These are phyloP conservation scores for Drosophila neutralis DNA, from an alignment of 2,888 invertebrate species.

Conservation along the genomic window DNA sequence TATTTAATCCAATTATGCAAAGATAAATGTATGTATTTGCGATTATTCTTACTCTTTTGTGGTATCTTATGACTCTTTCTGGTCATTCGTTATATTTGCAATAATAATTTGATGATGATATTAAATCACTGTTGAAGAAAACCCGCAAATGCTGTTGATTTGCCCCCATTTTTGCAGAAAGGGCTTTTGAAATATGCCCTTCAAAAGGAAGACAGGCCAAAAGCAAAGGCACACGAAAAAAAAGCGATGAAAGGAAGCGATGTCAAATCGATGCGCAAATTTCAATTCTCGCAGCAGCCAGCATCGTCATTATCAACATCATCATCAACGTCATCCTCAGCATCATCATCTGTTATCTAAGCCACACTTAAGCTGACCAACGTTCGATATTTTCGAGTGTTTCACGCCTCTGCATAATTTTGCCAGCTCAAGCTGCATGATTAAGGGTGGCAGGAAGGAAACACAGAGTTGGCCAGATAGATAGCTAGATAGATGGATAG, in stretches of 20 bases:
- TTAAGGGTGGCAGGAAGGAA: not conserved
- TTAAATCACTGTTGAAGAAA: conserved; percentile 45
- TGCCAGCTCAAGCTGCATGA: conserved; percentile 57
- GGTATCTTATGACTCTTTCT: not conserved
- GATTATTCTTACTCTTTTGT: not conserved
- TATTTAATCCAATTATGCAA: not conserved
- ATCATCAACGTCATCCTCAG: conserved; percentile 21
- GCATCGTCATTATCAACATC: conserved; percentile 17
- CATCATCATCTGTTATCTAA: conserved; percentile 56
- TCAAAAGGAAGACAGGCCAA: conserved; percentile 41
- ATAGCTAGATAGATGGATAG: not conserved
- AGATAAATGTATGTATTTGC: not conserved
- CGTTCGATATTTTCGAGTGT: conserved; percentile 61
- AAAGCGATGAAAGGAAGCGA: conserved; percentile 25
- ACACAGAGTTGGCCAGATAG: not conserved
- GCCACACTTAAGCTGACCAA: conserved; percentile 68
- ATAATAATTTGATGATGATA: conserved; percentile 69
- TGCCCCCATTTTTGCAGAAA: conserved; percentile 59
- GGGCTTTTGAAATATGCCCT: conserved; percentile 68
- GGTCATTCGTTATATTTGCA: conserved; percentile 70
- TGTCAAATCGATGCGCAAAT: conserved; percentile 65
- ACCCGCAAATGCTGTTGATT: conserved; percentile 48
- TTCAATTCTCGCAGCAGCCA: conserved; percentile 49
- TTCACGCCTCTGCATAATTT: conserved; percentile 75
- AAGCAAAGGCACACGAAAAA: conserved; percentile 26